phyloP scores from a whole-genome alignment of 2,888 invertebrate species.

The Biston stratarius region DNA sequence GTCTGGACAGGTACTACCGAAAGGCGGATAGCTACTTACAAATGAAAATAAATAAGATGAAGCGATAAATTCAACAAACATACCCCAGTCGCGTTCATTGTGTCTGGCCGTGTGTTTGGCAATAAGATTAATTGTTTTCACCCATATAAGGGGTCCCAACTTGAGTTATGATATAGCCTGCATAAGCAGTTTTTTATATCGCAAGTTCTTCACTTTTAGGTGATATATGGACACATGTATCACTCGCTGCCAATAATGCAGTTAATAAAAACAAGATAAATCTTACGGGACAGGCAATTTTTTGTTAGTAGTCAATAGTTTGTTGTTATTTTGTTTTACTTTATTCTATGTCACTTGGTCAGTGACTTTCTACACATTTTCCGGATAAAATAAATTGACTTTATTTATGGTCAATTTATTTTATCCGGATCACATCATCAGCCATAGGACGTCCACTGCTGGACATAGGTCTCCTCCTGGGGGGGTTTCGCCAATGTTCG shows the following conservation, averaged over 20 bases:
- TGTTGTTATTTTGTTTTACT: slow-evolving; percentile 22
- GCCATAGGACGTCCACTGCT: too few species aligned
- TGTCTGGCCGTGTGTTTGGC: slow-evolving; percentile 60
- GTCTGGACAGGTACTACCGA: slow-evolving; percentile 5
- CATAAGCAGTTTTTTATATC: slow-evolving; percentile 59
- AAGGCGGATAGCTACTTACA: slow-evolving; percentile 31
- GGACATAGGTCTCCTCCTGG: too few species aligned
- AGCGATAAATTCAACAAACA: slow-evolving; percentile 58
- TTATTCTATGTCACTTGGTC: too few species aligned
- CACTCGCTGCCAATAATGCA: slow-evolving; percentile 60
- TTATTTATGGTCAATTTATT: too few species aligned
- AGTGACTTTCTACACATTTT: too few species aligned
- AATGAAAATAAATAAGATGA: slow-evolving; percentile 54
- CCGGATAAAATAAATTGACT: too few species aligned
- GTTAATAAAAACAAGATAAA: slow-evolving; percentile 66
- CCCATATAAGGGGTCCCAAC: slow-evolving; percentile 58
- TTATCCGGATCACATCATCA: too few species aligned
- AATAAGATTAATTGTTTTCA: slow-evolving; percentile 72
- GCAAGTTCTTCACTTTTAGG: slow-evolving; percentile 50
- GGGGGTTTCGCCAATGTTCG: too few species aligned
- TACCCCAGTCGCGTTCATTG: slow-evolving; percentile 56
- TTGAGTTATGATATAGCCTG: slow-evolving; percentile 66
- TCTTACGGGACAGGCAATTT: slow-evolving; percentile 37
- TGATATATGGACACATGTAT: slow-evolving; percentile 56
- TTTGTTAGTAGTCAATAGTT: slow-evolving; percentile 25